Base-by-base conservation (phyloP, 2,797 vertebrate species). In the Alosa sapidissima region DNA sequence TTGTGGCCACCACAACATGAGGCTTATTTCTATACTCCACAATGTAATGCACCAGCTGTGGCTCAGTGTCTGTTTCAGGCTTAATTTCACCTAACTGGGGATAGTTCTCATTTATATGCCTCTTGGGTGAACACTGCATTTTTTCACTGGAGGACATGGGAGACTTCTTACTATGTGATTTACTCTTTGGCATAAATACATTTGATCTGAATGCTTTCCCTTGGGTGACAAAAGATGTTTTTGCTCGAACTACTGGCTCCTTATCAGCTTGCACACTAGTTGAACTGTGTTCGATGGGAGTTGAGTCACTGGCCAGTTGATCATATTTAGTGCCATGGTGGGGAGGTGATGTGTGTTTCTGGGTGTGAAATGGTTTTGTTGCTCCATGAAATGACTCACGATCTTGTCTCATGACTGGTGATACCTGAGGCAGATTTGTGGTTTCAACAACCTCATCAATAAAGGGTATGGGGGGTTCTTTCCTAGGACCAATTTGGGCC, bases 231-330 rank as follows among this genome's bases (percentile, higher is more conserved):
- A 45, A 60, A 14, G 84, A 65, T 49, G 51, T 75, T 0, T 87
- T 90, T 87, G 78, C 72, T 36, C 16, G 85, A 19, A 81, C 78
- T 85, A 85, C 82, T 7, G 49, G 24, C 78, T 82, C 28, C 28
- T 28, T 7, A 8, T 89, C 82, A 85, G 84, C 14, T 85, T n/a
- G 86, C 24, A 83, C 19, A 86, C 78, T 83, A 87, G 16, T 81
- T 5, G 19, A 60, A 83, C 83, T 85, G 81, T 14, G 1, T 11
- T 82, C 11, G 5, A 24, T 84, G 78, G 90, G 83, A 89, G 86
- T 85, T 92, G 90, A 94, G 91, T 93, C 91, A 92, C 81, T 89
- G 83, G 85, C 87, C 90, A 93, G 88, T 16, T 55, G 81, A 87
- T 81, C 49, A 82, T 4, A 85, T 36, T 86, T 13, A 83, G 14